phyloP scores from a whole-genome alignment of 1,140 invertebrate species.

The Hycleus phaleratus region DNA sequence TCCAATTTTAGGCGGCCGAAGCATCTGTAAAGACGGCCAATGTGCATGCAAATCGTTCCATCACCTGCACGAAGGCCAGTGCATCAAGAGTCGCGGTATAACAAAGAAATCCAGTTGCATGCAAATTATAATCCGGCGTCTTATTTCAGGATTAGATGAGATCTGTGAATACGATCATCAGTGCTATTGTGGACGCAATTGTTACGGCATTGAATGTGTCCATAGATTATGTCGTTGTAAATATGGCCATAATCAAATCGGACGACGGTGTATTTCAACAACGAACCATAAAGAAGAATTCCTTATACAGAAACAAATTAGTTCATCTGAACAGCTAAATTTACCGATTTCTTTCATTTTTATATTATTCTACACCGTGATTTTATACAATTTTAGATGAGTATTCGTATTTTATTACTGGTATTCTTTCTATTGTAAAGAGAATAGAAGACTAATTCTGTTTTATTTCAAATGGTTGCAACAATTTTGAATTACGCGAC shows the following conservation, averaged over 20 bases:
- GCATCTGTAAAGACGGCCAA: conserved; percentile 24
- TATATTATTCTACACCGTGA: too few relatives aligned
- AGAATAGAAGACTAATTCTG: too few relatives aligned
- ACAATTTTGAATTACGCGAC: too few relatives aligned
- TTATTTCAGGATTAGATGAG: conserved; percentile 27
- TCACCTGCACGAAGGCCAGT: conserved; percentile 27
- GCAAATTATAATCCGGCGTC: background rate
- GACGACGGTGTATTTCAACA: conserved; percentile 12
- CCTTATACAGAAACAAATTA: too few relatives aligned
- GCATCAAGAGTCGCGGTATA: conserved; percentile 29
- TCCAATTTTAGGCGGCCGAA: conserved; percentile 19
- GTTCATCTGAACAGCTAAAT: too few relatives aligned
- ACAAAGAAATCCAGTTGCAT: background rate
- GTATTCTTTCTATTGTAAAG: too few relatives aligned
- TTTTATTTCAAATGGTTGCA: too few relatives aligned
- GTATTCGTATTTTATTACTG: too few relatives aligned
- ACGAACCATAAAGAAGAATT: too few relatives aligned
- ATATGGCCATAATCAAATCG: conserved; percentile 24
- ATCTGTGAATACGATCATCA: conserved; percentile 28
- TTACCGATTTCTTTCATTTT: too few relatives aligned
- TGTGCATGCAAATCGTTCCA: conserved; percentile 32
- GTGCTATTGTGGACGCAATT: conserved; percentile 31
- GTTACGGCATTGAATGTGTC: conserved; percentile 27
- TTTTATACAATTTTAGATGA: too few relatives aligned
- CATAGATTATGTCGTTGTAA: conserved; percentile 26